Conservation (phyloP, 2,888 invertebrate genomes). For the Acleris laterana region DNA sequence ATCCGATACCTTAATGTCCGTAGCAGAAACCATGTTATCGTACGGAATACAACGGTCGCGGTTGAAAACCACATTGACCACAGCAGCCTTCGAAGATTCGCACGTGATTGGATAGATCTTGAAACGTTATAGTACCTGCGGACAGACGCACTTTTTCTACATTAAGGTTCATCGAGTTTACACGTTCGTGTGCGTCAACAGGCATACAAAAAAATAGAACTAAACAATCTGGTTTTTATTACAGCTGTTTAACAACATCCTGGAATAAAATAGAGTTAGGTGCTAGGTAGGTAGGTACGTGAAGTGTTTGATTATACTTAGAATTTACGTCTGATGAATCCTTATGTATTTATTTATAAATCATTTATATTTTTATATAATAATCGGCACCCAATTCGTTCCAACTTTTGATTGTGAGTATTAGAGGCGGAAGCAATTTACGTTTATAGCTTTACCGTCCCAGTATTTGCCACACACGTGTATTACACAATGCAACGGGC, state of each 20-base stretch:
- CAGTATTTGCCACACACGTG: slow-evolving; percentile 32
- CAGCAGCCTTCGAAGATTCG: slow-evolving; percentile 54
- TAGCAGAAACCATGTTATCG: slow-evolving; percentile 35
- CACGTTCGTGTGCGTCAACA: slow-evolving; percentile 15
- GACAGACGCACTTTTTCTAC: too few species aligned
- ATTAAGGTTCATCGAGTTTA: not conserved
- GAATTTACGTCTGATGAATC: too few species aligned
- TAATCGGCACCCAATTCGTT: not conserved
- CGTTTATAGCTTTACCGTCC: slow-evolving; percentile 21
- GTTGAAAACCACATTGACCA: slow-evolving; percentile 54
- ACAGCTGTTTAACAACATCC: slow-evolving; percentile 12
- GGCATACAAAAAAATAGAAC: slow-evolving; percentile 2
- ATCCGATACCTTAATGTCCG: slow-evolving; percentile 32
- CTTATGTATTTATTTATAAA: too few species aligned
- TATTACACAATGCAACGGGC: slow-evolving; percentile 49
- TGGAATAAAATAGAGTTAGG: not conserved
- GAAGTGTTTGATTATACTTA: not conserved
- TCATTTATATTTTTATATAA: too few species aligned
- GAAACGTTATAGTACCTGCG: not conserved
- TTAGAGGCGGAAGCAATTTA: slow-evolving; percentile 23
- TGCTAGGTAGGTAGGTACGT: not conserved
- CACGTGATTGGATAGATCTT: slow-evolving; percentile 52
- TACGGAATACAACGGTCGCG: slow-evolving; percentile 35
- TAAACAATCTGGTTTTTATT: slow-evolving; percentile 6
- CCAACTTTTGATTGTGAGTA: not conserved